Evolutionary conservation across 2,797 vertebrate species (phyloP), one percentile per base, ranked within the genome.

Genomic region (Fistularia commersonii): DNA sequence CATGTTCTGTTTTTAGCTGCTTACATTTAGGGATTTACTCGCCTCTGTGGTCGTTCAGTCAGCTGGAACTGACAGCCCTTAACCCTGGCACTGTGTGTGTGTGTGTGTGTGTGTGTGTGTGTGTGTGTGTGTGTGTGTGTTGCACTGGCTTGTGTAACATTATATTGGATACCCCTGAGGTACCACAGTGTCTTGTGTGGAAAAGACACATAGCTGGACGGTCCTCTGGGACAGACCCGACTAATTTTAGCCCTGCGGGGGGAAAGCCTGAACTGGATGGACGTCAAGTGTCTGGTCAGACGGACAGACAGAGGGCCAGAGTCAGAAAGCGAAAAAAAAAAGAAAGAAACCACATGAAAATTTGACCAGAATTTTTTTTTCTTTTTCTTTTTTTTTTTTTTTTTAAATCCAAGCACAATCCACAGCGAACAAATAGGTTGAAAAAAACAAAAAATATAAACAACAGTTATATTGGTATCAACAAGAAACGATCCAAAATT

Each of bases 161-260:
- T 63, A 64, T 53, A 76, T 70, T 61, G 65, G 65, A 71, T 73
- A 61, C 75, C 53, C 53, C 61, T 37, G 51, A 55, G 53, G 55
- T 50, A 69, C 63, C 41, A 48, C 54, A 70, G 66, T 45, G 64
- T 64, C 59, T 55, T 49, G 70, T 41, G 47, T 68, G 58, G 47
- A 58, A 47, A 54, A 51, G 58, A 58, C 68, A 54, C 72, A 75
- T 59, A 57, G 52, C 61, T 61, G 50, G 53, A 70, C 45, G 32
- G 50, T 83, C 74, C 67, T 9, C 5, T 14, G 80, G 74, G 78
- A 81, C 71, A 74, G 57, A 74, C 79, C 63, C 5, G 35, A 53
- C 54, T 80, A 80, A 79, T 64, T 79, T 74, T 65, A 85, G 69
- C 63, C 37, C 35, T 3, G 12, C 6, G n/a, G n/a, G 48, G 77